A percentile compares a stretch with the other conserved stretches of the same genome.
Conservation (phyloP, 2,888 invertebrate species). For the Acleris holmiana region DNA sequence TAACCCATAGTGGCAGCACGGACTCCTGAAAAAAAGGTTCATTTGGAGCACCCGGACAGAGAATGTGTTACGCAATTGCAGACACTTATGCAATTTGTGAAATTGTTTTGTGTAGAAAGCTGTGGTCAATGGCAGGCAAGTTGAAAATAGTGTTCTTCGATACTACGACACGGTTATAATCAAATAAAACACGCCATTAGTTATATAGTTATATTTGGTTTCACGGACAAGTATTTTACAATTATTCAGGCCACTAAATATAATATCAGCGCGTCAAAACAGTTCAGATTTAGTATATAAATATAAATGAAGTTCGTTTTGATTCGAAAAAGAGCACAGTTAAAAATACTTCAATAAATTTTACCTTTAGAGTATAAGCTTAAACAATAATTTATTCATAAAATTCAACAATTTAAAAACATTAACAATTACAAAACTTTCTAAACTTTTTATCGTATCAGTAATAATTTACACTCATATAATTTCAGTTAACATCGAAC, state of each 20-base stretch:
- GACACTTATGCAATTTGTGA: too few relatives aligned
- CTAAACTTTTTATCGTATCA: slow-evolving; percentile 54
- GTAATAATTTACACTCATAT: slow-evolving; percentile 58
- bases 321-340: slow-evolving; percentile 33
- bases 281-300: slow-evolving; percentile 49
- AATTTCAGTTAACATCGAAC: slow-evolving; percentile 1
- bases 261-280: slow-evolving; percentile 56
- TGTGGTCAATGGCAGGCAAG: too few relatives aligned
- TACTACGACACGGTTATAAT: not conserved
- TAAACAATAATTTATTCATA: slow-evolving; percentile 67
- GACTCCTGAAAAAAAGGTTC: too few relatives aligned
- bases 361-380: slow-evolving; percentile 49
- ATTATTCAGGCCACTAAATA: slow-evolving; percentile 69
- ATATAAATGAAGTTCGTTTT: slow-evolving; percentile 26
- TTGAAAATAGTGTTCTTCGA: too few relatives aligned
- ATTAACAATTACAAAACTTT: slow-evolving; percentile 76
- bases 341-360: slow-evolving; percentile 45
- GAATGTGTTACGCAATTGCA: too few relatives aligned
- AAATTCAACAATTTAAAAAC: slow-evolving; percentile 79
- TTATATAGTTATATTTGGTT: slow-evolving; percentile 51
- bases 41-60: too few relatives aligned
- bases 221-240: slow-evolving; percentile 75
- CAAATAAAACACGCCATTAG: slow-evolving; percentile 24
- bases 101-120: too few relatives aligned
- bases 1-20: too few relatives aligned